Evolutionary conservation across 2,888 invertebrate species (phyloP), one percentile per base, ranked within the genome.

Genomic region (Caenorhabditis sp.): DNA sequence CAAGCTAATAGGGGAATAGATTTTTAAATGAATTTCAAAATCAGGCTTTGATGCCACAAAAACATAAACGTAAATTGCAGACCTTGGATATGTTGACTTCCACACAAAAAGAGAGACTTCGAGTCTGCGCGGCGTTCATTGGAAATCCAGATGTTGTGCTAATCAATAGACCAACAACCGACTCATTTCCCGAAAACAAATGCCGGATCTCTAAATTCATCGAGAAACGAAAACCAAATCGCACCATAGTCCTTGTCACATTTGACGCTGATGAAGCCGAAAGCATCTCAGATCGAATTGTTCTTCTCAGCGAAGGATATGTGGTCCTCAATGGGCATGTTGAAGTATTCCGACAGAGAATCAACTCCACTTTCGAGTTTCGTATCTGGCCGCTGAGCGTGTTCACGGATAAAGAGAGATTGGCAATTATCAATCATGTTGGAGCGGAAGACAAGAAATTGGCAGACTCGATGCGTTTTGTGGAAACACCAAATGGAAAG

Each of bases 201-300:
- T 54, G 23, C 14, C 8, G 25, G 8, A 26, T 54, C 2, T 26
- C 23, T 3, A 54, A 54, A 12, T 54, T 54, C 17, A 54, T 54
- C 12, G 54, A 23, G n/a, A 54, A 54, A 10, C 17, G 26, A 4
- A 54, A 54, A 54, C 12, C 12, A 2, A 54, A 54, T 26, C 23
- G 54, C 2, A 3, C 54, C 7, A 26, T 54, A 12, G 20, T 54
- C 10, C 4, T 54, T 5, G 5, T 17, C 7, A 54, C 54, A 20
- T 54, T 20, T 54, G 54, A 54, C 14, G 20, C 54, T 10, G 26
- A 26, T 3, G 54, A 54, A 54, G 54, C 54, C 20, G 54, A 54
- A 20, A 10, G 8, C 1, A 23, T 54, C 8, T 12, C 54, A 2
- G 54, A 54, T 54, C 23, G 21, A 8, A 20, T 54, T 12, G 21